Conservation (phyloP, 2,888 invertebrate species). For the Agapostemon virescens region DNA sequence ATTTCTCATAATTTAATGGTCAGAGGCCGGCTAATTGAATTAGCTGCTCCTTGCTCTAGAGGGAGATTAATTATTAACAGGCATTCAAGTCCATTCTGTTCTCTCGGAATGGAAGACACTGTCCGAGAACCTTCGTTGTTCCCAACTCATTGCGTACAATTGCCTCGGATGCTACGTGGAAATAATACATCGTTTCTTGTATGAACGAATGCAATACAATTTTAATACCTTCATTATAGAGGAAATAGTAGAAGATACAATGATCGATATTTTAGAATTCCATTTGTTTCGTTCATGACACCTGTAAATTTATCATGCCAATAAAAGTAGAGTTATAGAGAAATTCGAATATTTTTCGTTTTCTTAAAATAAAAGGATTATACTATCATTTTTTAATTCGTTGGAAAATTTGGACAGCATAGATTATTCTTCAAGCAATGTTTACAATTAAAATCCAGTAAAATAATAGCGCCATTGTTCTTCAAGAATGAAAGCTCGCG, state of each 20-base stretch:
- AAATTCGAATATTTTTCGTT: too few relatives aligned
- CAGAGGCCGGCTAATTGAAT: neutral
- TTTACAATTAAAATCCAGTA: neutral
- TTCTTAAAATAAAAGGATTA: too few relatives aligned
- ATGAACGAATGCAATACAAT: neutral
- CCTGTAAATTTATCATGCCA: too few relatives aligned
- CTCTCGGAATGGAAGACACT: neutral
- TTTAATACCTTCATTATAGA: neutral
- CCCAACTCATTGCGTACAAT: too few relatives aligned
- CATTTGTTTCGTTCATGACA: too few relatives aligned
- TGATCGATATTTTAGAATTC: too few relatives aligned
- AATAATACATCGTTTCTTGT: neutral
- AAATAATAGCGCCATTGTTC: neutral
- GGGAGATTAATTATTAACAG: conserved; percentile 1
- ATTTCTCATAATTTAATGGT: conserved; percentile 34
- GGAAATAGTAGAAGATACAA: too few relatives aligned
- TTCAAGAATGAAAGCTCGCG: neutral
- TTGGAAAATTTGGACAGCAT: too few relatives aligned
- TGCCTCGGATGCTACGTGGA: neutral
- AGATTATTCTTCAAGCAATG: neutral
- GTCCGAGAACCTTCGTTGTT: neutral
- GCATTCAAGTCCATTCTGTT: neutral
- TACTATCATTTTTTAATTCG: too few relatives aligned
- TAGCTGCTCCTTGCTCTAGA: neutral
- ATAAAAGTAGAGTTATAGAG: too few relatives aligned